Conservation (phyloP, 2,888 invertebrate genomes). For the Megastigmus dorsalis region DNA sequence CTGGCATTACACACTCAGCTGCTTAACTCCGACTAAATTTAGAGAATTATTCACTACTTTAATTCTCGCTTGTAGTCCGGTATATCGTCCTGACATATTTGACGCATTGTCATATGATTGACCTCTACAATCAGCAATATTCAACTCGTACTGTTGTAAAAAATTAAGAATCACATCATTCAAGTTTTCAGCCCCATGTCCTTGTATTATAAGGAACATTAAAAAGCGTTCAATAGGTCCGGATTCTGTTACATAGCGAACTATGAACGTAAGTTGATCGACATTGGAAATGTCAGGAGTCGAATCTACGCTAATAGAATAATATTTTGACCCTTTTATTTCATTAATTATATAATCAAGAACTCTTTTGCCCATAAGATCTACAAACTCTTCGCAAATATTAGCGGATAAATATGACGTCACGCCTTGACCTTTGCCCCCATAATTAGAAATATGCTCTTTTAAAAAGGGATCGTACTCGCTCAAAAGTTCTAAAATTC, state of each 20-base stretch:
- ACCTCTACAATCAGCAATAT: background rate
- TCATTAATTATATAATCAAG: conserved; percentile 54
- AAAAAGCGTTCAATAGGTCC: background rate
- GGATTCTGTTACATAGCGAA: too few species aligned
- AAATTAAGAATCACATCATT: background rate
- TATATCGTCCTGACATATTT: too few species aligned
- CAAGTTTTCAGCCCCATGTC: background rate
- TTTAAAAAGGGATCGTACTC: conserved; percentile 61
- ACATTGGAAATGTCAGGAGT: too few species aligned
- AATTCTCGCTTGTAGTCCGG: too few species aligned
- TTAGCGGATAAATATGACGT: conserved; percentile 61
- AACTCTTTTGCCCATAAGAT: conserved; percentile 60
- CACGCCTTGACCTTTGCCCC: conserved; percentile 59
- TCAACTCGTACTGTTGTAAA: background rate
- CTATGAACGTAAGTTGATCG: too few species aligned
- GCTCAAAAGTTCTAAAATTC: conserved; percentile 60
- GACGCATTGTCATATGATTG: too few species aligned
- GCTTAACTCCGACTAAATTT: too few species aligned
- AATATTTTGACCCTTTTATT: conserved; percentile 55
- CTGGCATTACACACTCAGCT: background rate
- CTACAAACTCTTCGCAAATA: conserved; percentile 63
- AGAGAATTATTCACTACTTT: too few species aligned
- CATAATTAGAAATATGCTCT: conserved; percentile 57
- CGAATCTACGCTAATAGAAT: conserved; percentile 58
- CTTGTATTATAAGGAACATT: background rate